Evolutionary conservation across 2,888 invertebrate genomes (phyloP).

Genomic region (Sinopyrophorus schimmeli): DNA sequence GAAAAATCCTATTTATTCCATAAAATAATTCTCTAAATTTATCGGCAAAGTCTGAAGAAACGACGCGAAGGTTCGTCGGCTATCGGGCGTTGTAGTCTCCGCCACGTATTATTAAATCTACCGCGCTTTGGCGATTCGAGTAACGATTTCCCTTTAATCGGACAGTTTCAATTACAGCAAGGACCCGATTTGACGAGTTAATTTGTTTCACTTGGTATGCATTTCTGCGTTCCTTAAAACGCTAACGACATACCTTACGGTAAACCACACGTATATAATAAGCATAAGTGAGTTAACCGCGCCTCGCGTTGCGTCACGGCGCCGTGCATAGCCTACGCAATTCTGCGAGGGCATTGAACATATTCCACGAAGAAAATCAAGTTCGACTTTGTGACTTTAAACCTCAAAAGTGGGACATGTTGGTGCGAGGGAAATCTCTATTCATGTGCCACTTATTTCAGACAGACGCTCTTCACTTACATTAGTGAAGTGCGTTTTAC

Average conservation of each 20-base stretch:
- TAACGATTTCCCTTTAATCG: no score
- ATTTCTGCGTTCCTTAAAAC: background rate
- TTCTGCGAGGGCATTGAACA: conserved; percentile 30
- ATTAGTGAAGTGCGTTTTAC: background rate
- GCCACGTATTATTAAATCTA: no score
- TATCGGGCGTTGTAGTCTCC: no score
- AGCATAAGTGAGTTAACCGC: conserved; percentile 25
- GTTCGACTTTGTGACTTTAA: conserved; percentile 8
- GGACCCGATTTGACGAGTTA: conserved; percentile 1
- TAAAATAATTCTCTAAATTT: no score
- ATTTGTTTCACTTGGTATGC: conserved; percentile 6
- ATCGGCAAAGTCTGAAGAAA: no score
- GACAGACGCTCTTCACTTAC: background rate
- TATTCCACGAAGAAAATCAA: conserved; percentile 8
- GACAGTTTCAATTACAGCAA: background rate
- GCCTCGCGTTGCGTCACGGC: conserved; percentile 29
- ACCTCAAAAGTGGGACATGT: conserved; percentile 11
- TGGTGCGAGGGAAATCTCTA: background rate
- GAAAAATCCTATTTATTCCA: no score
- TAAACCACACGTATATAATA: conserved; percentile 24
- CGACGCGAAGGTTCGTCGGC: no score
- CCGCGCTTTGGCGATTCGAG: no score
- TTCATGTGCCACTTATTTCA: background rate
- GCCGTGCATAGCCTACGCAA: conserved; percentile 27
- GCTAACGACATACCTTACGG: conserved; percentile 25